Evolutionary conservation across 2,113 vertebrate genomes (phyloP), one percentile per base, ranked within the genome.

Genomic region (Xyliphius kryptos): DNA sequence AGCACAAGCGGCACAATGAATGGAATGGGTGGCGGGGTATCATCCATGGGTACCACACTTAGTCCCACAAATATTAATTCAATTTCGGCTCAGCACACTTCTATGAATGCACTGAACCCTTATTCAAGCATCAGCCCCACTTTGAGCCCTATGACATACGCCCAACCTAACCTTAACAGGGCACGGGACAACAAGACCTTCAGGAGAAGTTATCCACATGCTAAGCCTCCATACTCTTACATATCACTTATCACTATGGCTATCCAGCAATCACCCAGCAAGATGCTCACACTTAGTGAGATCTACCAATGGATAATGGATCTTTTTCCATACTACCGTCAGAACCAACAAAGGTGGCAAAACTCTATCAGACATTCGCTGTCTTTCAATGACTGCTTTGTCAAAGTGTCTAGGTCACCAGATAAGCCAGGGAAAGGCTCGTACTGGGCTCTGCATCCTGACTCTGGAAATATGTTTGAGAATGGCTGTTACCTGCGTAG

Each of bases 261-360:
- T 46, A 98, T 98, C 74, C 96, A 98, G 81, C 96, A 98, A 84
- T 84, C 96, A 0, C 94, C 94, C 63, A 94, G 83, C 81, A 98
- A 98, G 82, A 98, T 98, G 96, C 88, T 98, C 69, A 98, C 96
- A 0, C 89, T 98, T 10, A 97, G 92, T 2, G 95, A 99, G 81
- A 99, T 99, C 83, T 99, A 98, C 81, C 94, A 97, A 76, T 98
- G 95, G 95, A 99, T 99, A 88, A 98, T 98, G 95, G 96, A 99
- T 81, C 88, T 98, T 19, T 98, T 99, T 67, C 95, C 95, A 1
- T 99, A 84, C 56, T 99, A 99, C 80, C 87, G 96, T 0, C 94
- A 99, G 81, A 98, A 99, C 81, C 95, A 98, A 80, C 95, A 99
- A 78, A 90, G 95, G 65, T 98, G 96, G 96, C 96, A 98, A 85